phyloP scores from a whole-genome alignment of 2,113 vertebrate species.

The Tringa solitaria region DNA sequence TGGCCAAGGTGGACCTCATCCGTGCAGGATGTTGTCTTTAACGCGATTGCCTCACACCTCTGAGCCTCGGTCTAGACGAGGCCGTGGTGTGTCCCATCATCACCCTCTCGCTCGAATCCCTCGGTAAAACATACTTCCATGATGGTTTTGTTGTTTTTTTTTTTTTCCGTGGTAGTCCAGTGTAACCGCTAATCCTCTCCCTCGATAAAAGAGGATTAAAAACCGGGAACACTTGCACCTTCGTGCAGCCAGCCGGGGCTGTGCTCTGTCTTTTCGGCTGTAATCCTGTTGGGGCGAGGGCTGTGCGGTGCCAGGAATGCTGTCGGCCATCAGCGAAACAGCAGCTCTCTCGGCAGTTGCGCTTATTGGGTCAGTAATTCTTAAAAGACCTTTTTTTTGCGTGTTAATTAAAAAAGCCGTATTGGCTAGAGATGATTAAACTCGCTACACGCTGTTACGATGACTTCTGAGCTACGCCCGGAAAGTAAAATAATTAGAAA shows the following conservation, averaged over 20 bases:
- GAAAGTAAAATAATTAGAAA: neutral
- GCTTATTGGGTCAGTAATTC: neutral
- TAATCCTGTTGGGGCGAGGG: neutral
- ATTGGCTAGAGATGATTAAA: neutral
- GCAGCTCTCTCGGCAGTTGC: neutral
- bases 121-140: rapidly evolving
- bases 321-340: neutral
- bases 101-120: rapidly evolving
- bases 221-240: constrained; percentile 11
- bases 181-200: neutral
- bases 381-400: neutral
- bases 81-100: rapidly evolving
- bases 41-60: rapidly evolving
- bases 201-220: constrained; percentile 21
- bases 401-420: neutral
- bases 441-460: rapidly evolving
- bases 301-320: neutral
- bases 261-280: neutral
- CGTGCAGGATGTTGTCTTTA: rapidly evolving
- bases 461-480: neutral
- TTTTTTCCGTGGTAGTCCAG: neutral
- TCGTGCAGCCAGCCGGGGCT: neutral
- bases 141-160: too few relatives aligned
- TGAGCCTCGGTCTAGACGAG: rapidly evolving
- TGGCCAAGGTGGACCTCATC: neutral